Base-by-base conservation (phyloP, 2,888 invertebrate genomes). In the Nowickia ferox region DNA sequence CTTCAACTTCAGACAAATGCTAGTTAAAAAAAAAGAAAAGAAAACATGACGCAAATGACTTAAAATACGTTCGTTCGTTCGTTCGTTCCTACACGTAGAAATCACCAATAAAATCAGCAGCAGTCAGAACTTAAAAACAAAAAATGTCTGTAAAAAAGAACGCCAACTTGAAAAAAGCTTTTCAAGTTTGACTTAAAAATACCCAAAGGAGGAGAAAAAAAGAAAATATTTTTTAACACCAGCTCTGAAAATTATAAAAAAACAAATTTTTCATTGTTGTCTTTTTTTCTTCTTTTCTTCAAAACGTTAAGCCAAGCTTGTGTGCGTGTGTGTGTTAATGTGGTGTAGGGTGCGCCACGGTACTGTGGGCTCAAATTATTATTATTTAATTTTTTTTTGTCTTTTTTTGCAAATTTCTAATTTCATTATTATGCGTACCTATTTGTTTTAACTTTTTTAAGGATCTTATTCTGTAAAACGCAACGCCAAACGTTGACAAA, bases 21-120 rank as follows among this genome's bases (percentile, higher is more conserved):
- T 66, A 80, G 72, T 66, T 66, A 38, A 74, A 74, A 53, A 30
- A 30, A 30, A 2, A 30, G 30, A 83, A 83, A 83, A 76, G 66
- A 86, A 86, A 83, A 86, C 79, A 86, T 86, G 83, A 83, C 83
- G 83, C 83, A 86, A 86, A 85, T 82, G 53, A 85, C 69, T 78
- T 75, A 71, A 82, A 82, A 84, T 76, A 76, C 44, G 44, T 55
- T n/a, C 22, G 19, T 65, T 51, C 57, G 61, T 48, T 59, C 3
- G 53, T 9, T 17, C 19, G n/a, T 53, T 53, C 17, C 44, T 40
- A 19, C 15, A 46, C 42, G 30, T 2, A 42, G 22, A 48, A 48
- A 71, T 44, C 10, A 44, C n/a, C 65, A 75, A 46, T 82, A 65
- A 51, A 59, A 69, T 13, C 59, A 66, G 30, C 76, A 30, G 44